phyloP scores from a whole-genome alignment of 1,140 invertebrate species.

The Drosophila yakuba region DNA sequence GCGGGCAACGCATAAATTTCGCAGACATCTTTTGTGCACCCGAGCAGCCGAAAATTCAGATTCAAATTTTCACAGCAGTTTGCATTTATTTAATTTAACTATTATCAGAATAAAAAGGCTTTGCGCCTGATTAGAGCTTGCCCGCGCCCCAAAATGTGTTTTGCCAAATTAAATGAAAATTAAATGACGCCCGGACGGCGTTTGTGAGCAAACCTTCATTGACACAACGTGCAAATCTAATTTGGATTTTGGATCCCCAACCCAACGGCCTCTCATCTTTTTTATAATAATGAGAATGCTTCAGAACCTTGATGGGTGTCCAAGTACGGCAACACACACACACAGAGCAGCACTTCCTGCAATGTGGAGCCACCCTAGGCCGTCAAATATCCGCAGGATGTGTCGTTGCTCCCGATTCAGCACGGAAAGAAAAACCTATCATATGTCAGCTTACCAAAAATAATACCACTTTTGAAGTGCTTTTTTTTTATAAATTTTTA shows the following conservation, averaged over 20 bases:
- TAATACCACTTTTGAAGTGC: not conserved
- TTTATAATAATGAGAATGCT: constrained; percentile 57
- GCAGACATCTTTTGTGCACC: constrained; percentile 65
- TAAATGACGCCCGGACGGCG: constrained; percentile 38
- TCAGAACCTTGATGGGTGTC: constrained; percentile 47
- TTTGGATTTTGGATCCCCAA: constrained; percentile 42
- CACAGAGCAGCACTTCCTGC: constrained; percentile 25
- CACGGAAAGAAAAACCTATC: constrained; percentile 5
- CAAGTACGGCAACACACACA: constrained; percentile 9
- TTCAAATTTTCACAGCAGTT: constrained; percentile 71
- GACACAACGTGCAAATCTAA: constrained; percentile 62
- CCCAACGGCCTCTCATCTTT: constrained; percentile 41
- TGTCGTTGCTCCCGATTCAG: constrained; percentile 24
- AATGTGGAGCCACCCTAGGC: constrained; percentile 21
- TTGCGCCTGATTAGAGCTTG: constrained; percentile 75
- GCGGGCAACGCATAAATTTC: constrained; percentile 62
- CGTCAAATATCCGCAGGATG: constrained; percentile 75
- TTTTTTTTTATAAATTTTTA: no score
- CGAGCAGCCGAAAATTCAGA: constrained; percentile 23
- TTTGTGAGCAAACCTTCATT: constrained; percentile 32
- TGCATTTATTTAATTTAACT: constrained; percentile 81
- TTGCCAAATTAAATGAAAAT: constrained; percentile 71
- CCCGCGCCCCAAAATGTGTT: constrained; percentile 44
- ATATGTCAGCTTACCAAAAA: not conserved
- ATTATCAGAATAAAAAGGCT: constrained; percentile 81